Base-by-base conservation (phyloP, 2,113 vertebrate species). In the Henicopernis longicauda region DNA sequence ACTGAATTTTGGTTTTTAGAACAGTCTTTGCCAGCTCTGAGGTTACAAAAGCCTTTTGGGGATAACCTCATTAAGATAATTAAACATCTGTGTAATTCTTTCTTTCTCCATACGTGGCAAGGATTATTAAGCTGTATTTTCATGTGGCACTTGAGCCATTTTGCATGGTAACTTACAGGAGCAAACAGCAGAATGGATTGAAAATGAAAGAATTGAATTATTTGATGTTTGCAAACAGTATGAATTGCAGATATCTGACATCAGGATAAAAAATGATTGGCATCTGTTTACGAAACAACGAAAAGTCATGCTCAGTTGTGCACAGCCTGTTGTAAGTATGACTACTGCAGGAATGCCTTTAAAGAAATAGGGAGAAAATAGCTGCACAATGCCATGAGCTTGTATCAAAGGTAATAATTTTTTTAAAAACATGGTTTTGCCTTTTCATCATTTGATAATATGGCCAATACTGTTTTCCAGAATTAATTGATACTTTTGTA, bases 21-120 rank as follows among this genome's bases (percentile, higher is more conserved):
- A 31, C 47, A 85, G 32, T 69, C 88, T 95, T 90, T 91, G 93
- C 69, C 61, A 88, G 77, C 59, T 86, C 88, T 93, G 91, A 95
- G 91, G 88, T 94, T 95, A 85, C 59, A 82, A 93, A 95, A 93
- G 83, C 85, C 94, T 94, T 94, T 95, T 65, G 83, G 95, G 90
- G 76, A 92, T 97, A 96, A 94, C 80, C 88, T 97, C 71, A 95
- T 97, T 97, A 97, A 89, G 93, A 96, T 96, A 96, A 97, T 97
- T 95, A 96, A 97, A 96, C 94, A 96, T 97, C 91, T 97, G 94
- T 96, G 94, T 96, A 91, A 94, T 93, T 92, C 77, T 49, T 86
- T 86, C 74, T 88, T 89, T 93, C 73, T 96, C 88, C 93, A 90
- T 94, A 82, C 32, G 1, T 73, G 73, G 90, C 74, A 82, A 66